These are phyloP conservation scores for Toxotes lorentzi DNA, from an alignment of 2,797 vertebrate species.

Conservation along the genomic window DNA sequence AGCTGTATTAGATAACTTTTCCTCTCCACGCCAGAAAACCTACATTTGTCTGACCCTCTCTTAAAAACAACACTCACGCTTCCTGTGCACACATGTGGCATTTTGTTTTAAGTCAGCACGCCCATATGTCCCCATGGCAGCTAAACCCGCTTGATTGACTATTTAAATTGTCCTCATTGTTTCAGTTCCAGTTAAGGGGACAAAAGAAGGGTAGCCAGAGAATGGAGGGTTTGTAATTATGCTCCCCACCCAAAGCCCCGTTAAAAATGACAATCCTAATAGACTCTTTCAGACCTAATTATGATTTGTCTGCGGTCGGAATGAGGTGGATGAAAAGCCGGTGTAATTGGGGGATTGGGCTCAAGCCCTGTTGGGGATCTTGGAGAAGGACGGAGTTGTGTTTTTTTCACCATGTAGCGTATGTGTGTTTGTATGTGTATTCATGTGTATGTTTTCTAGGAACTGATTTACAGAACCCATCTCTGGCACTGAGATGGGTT, in stretches of 20 bases:
- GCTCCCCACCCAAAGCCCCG: slow-evolving; percentile 59
- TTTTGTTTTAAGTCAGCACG: slow-evolving; percentile 56
- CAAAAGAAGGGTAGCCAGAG: slow-evolving; percentile 73
- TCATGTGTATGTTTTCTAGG: slow-evolving; percentile 5
- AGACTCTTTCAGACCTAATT: slow-evolving; percentile 86
- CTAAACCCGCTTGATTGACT: slow-evolving; percentile 76
- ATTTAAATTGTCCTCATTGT: slow-evolving; percentile 79
- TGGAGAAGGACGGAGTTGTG: slow-evolving; percentile 59
- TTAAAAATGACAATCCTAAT: slow-evolving; percentile 86
- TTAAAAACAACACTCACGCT: slow-evolving; percentile 15
- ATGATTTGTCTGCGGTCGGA: slow-evolving; percentile 82
- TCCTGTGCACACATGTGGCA: slow-evolving; percentile 19
- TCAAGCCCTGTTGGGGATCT: slow-evolving; percentile 64
- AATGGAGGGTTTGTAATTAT: slow-evolving; percentile 82
- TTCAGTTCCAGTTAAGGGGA: slow-evolving; percentile 75
- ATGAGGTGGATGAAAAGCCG: slow-evolving; percentile 80
- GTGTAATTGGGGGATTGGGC: slow-evolving; percentile 80
- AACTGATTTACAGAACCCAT: slow-evolving; percentile 19
- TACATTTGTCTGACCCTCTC: slow-evolving; percentile 30
- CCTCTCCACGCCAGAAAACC: slow-evolving; percentile 29
- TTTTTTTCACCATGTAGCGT: slow-evolving; percentile 47
- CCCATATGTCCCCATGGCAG: slow-evolving; percentile 59
- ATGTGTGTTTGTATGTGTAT: slow-evolving; percentile 18
- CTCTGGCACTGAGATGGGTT: background rate
- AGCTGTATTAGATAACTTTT: slow-evolving; percentile 47